Percentiles rank a stretch among this genome's conserved stretches.
These are phyloP conservation scores for Yponomeuta evonymella DNA, from an alignment of 2,888 invertebrate genomes.

Conservation along the genomic window DNA sequence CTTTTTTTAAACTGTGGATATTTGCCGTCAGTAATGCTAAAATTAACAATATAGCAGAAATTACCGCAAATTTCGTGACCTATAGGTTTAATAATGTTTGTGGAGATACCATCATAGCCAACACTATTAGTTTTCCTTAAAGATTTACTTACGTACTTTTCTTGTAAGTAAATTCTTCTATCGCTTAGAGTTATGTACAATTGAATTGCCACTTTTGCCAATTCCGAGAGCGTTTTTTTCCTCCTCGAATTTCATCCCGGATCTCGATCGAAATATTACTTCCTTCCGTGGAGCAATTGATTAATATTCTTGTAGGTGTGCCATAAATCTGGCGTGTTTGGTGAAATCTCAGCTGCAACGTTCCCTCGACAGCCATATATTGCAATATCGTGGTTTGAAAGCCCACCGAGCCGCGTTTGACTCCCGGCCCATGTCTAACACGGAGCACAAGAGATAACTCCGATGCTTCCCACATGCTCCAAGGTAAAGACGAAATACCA, in stretches of 20 bases:
- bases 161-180: no score
- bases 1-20: no score
- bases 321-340: constrained; percentile 64
- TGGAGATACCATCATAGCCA: no score
- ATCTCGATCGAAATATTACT: background rate
- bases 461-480: background rate
- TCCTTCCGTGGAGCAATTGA: constrained; percentile 33
- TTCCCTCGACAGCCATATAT: constrained; percentile 69
- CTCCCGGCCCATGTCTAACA: constrained; percentile 18
- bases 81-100: no score
- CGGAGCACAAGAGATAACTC: constrained; percentile 14
- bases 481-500: constrained; percentile 8
- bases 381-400: constrained; percentile 41
- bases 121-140: no score
- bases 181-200: no score
- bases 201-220: background rate
- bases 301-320: constrained; percentile 56
- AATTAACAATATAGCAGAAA: no score
- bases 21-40: no score
- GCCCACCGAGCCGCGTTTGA: constrained; percentile 20
- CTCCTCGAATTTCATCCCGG: background rate
- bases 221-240: background rate
- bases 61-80: no score
- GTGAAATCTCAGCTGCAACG: constrained; percentile 56
- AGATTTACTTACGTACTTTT: no score